Conservation (phyloP, 1,140 invertebrate species). For the Nylanderia fulva region DNA sequence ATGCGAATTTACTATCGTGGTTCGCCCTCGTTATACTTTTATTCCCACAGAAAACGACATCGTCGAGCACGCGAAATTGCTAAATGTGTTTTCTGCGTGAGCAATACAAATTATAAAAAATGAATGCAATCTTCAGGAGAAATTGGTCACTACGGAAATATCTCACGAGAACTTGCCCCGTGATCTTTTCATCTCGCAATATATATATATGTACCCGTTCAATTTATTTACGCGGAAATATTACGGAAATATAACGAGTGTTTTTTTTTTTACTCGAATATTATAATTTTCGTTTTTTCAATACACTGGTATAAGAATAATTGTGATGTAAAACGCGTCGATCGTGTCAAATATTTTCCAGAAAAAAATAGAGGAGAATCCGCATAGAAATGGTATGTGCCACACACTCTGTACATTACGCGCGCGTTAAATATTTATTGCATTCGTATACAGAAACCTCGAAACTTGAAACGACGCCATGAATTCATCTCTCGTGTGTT, state of each 20-base stretch:
- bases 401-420: not conserved
- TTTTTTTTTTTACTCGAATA: not conserved
- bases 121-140: not conserved
- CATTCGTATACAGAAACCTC: conserved; percentile 19
- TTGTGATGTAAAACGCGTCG: not conserved
- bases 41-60: not conserved
- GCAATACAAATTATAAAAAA: conserved; percentile 23
- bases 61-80: conserved; percentile 19
- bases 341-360: not conserved
- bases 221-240: too few species aligned
- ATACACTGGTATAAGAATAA: too few species aligned
- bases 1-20: conserved; percentile 21
- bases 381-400: not conserved
- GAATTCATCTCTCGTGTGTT: conserved; percentile 50
- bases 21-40: not conserved
- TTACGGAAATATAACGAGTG: not conserved
- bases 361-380: too few species aligned
- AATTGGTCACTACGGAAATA: not conserved
- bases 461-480: conserved; percentile 36
- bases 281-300: too few species aligned
- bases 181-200: not conserved
- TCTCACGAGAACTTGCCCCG: not conserved
- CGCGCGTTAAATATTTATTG: conserved; percentile 51
- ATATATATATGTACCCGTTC: not conserved
- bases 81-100: conserved; percentile 20